Conservation (phyloP, 92 coral and sea anemone species). For the Galaxea fascicularis region DNA sequence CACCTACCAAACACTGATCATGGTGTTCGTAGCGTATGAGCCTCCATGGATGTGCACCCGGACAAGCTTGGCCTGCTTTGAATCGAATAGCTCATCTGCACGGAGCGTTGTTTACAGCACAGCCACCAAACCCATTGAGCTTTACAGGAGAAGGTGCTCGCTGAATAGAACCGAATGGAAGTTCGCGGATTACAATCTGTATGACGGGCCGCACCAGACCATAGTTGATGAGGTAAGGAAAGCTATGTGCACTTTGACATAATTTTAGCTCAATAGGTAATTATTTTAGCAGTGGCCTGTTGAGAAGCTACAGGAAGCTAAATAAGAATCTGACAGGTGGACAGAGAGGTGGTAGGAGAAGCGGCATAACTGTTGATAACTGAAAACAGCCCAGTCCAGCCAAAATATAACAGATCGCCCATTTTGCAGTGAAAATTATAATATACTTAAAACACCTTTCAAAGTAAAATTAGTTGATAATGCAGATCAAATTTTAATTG, state of each 20-base stretch:
- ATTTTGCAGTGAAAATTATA: too few species aligned
- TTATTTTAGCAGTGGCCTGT: not conserved
- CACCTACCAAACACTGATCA: constrained; percentile 86
- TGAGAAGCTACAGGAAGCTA: not conserved
- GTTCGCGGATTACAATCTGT: constrained; percentile 72
- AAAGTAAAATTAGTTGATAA: too few species aligned
- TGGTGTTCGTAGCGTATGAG: constrained; percentile 93
- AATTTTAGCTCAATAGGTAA: not conserved
- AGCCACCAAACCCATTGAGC: constrained; percentile 57
- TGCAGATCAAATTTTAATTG: too few species aligned
- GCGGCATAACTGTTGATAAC: too few species aligned
- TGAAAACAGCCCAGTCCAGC: too few species aligned
- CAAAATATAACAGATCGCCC: too few species aligned
- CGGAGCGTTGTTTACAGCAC: constrained; percentile 72
- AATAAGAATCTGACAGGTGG: too few species aligned
- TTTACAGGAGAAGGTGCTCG: constrained; percentile 75
- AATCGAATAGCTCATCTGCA: constrained; percentile 58
- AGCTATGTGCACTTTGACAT: not conserved
- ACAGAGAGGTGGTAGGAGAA: too few species aligned
- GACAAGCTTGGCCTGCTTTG: constrained; percentile 74
- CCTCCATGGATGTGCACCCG: constrained; percentile 92
- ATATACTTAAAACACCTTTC: too few species aligned
- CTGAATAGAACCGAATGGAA: constrained; percentile 83
- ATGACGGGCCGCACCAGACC: constrained; percentile 86
- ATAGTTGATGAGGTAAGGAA: constrained; percentile 83